Evolutionary conservation across 2,113 vertebrate genomes (phyloP), one percentile per base, ranked within the genome.

Genomic region (Burhinus oedicnemus): DNA sequence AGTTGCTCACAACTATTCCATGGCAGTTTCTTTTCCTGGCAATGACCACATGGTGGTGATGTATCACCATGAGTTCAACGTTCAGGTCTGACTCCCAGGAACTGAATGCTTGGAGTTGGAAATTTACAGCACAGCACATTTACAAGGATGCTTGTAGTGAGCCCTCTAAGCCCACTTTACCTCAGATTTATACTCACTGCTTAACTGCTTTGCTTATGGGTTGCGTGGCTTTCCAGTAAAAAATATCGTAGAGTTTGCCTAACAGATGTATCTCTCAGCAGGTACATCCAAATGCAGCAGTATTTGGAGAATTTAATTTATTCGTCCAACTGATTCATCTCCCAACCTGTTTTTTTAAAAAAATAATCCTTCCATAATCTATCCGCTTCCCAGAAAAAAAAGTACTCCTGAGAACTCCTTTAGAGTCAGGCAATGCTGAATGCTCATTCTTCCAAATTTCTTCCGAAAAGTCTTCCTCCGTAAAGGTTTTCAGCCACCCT

Each of bases 1-100:
- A 5, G 2, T 38, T 83, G 40, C 32, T 47, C 51, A 36, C 54
- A 15, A 2, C 7, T 18, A 0, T 32, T 47, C 55, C 20, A 9
- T 8, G 15, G 45, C 22, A 68, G 40, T 29, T 80, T 69, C 23
- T 82, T 72, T 93, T 93, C 64, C 85, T 15, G 38, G 11, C 26
- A 75, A 19, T 44, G 68, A 65, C 96, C 97, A 96, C 97, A 95
- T 18, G 97, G 94, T 97, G 97, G 96, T 54, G 87, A 83, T 95
- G 52, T 95, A 75, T 86, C 57, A 95, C 86, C 87, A 44, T 14
- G 29, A 70, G 58, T 90, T 80, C 84, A 32, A 2, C 23, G 40
- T 40, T 42, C 64, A 38, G 77, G 7, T 3, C 47, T 61, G 25
- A 45, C 61, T 91, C 61, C 25, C 38, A 20, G 72, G 34, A 69